Conservation (phyloP, 2,113 vertebrate genomes). For the Leiothrix lutea region DNA sequence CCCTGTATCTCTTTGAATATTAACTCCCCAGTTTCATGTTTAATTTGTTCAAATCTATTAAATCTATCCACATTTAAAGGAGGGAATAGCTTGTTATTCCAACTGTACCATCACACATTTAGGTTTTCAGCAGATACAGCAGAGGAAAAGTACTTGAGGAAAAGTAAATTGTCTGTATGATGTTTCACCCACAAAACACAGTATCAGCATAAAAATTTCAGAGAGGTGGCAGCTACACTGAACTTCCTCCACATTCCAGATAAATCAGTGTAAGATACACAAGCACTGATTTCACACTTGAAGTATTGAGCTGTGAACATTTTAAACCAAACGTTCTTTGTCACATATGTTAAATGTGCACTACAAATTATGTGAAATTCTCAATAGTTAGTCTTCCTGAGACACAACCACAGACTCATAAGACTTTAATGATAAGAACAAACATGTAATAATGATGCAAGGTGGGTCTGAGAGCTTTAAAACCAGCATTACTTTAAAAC, state of each 20-base stretch:
- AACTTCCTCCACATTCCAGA: neutral
- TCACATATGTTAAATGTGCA: rapidly evolving
- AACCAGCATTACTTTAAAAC: neutral
- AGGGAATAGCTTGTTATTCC: neutral
- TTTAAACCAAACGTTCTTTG: neutral
- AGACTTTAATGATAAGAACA: neutral
- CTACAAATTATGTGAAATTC: neutral
- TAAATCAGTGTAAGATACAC: neutral
- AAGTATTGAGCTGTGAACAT: neutral
- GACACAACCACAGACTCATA: neutral
- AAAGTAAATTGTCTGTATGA: neutral
- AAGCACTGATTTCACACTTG: neutral
- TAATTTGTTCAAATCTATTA: neutral
- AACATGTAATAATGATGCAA: neutral
- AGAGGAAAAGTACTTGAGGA: neutral
- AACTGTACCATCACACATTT: neutral
- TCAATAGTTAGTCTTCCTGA: neutral
- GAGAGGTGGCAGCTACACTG: neutral
- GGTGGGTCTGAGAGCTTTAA: neutral
- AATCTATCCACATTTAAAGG: neutral
- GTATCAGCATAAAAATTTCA: neutral
- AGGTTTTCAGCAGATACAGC: neutral
- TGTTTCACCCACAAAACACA: neutral
- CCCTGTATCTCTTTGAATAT: neutral
- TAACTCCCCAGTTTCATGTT: neutral